phyloP scores from a whole-genome alignment of 1,140 invertebrate species.

The Adoxophyes honmai region DNA sequence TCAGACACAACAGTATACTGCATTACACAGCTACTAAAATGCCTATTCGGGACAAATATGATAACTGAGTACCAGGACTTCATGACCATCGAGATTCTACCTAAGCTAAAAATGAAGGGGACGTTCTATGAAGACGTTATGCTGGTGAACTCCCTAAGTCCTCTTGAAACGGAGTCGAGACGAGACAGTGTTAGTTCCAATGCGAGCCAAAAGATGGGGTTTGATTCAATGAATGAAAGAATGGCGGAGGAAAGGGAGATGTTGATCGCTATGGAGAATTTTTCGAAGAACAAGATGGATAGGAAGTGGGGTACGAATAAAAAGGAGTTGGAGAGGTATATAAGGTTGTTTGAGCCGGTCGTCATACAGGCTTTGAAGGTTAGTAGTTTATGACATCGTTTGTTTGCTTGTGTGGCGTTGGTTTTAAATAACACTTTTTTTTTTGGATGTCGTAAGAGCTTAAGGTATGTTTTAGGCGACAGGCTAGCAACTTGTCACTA shows the following conservation, averaged over 20 bases:
- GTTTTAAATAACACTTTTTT: slow-evolving; percentile 18
- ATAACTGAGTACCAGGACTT: slow-evolving; percentile 81
- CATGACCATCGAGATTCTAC: slow-evolving; percentile 46
- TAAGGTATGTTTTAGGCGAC: too few relatives aligned
- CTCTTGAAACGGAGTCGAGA: slow-evolving; percentile 30
- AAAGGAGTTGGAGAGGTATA: slow-evolving; percentile 86
- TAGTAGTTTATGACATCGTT: slow-evolving; percentile 30
- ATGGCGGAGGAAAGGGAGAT: slow-evolving; percentile 56
- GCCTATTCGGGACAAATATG: slow-evolving; percentile 89
- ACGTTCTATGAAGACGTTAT: slow-evolving; percentile 50
- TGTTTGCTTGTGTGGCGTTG: too few relatives aligned
- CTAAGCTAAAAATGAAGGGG: not conserved
- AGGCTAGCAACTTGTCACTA: too few relatives aligned
- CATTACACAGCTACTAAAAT: slow-evolving; percentile 90
- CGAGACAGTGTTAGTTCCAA: slow-evolving; percentile 42
- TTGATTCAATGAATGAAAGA: slow-evolving; percentile 49
- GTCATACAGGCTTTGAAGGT: slow-evolving; percentile 91
- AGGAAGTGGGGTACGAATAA: slow-evolving; percentile 79
- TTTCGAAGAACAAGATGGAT: slow-evolving; percentile 64
- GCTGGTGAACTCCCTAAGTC: slow-evolving; percentile 26
- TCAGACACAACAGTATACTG: slow-evolving; percentile 85
- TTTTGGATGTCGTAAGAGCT: too few relatives aligned
- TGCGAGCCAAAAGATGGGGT: slow-evolving; percentile 48
- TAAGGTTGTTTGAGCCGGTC: slow-evolving; percentile 92
- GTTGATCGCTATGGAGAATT: slow-evolving; percentile 65